Percentiles rank a stretch among this genome's conserved stretches.
Evolutionary conservation across 2,113 vertebrate genomes (phyloP).

Genomic region (Semnornis frantzii): DNA sequence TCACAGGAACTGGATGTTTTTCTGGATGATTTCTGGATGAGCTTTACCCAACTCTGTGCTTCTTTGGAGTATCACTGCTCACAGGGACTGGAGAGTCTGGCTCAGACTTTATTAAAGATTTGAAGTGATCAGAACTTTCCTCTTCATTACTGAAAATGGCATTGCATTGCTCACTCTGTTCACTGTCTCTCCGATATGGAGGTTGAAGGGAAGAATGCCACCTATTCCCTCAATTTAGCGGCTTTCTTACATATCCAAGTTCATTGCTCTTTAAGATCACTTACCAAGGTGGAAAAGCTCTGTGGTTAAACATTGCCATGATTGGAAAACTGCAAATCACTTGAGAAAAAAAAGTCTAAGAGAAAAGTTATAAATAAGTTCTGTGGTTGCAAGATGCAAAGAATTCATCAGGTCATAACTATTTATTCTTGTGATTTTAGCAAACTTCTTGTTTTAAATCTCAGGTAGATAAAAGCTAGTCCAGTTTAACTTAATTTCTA

Average conservation of each 20-base stretch:
- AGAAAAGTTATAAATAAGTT: not conserved
- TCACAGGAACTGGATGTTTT: not conserved
- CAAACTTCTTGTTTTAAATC: not conserved
- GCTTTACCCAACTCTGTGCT: rapidly evolving
- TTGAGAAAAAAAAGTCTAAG: not conserved
- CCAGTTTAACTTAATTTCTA: not conserved
- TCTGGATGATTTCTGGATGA: not conserved
- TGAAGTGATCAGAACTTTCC: not conserved
- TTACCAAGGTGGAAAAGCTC: not conserved
- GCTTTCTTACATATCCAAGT: not conserved
- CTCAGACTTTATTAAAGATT: not conserved
- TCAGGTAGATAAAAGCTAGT: not conserved
- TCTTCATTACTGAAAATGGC: not conserved
- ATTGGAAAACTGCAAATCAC: not conserved
- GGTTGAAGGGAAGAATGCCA: not conserved
- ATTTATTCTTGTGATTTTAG: not conserved
- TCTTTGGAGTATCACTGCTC: not conserved
- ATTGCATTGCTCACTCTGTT: not conserved
- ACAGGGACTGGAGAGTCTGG: not conserved
- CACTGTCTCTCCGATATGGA: not conserved
- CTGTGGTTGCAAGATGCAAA: not conserved
- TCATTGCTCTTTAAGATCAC: not conserved
- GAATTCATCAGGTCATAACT: not conserved
- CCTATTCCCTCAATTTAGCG: not conserved
- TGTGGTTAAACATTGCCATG: not conserved